A percentile compares a stretch with the other conserved stretches of the same genome.
These are phyloP conservation scores for Astropecten irregularis DNA, from an alignment of 53 echinoderm and acorn worm genomes.

Conservation along the genomic window DNA sequence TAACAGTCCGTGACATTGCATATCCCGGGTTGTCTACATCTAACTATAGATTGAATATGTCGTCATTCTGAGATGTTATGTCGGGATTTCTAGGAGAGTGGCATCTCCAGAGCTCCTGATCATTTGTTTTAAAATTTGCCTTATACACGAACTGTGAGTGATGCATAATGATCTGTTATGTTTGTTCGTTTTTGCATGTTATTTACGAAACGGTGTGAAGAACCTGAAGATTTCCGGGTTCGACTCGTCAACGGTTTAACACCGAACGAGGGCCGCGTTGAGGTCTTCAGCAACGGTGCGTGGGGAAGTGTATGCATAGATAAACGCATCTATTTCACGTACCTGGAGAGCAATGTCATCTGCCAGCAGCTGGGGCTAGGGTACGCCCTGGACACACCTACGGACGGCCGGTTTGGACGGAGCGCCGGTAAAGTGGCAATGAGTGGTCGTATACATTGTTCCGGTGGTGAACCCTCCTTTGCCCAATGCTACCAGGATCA, in stretches of 20 bases:
- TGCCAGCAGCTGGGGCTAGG: slow-evolving; percentile 30
- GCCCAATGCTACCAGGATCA: neutral
- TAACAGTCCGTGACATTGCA: no score
- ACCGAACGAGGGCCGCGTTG: slow-evolving; percentile 22
- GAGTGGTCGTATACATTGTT: neutral
- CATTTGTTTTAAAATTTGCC: no score
- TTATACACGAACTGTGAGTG: no score
- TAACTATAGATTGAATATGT: no score
- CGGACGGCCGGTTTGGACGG: slow-evolving; percentile 19
- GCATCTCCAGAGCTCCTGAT: no score
- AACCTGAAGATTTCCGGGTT: slow-evolving; percentile 6
- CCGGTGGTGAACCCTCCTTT: slow-evolving; percentile 22
- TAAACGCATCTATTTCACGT: neutral
- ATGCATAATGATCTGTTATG: no score
- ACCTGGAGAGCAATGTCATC: slow-evolving; percentile 3
- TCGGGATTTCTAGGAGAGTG: no score
- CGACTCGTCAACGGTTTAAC: slow-evolving; percentile 8
- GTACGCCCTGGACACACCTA: slow-evolving; percentile 24
- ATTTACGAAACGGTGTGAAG: no score
- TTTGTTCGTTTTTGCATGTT: no score
- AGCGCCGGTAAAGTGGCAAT: slow-evolving; percentile 2
- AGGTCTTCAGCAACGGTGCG: slow-evolving; percentile 5
- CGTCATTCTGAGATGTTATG: no score
- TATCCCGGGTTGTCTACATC: no score
- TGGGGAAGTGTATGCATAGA: slow-evolving; percentile 15